phyloP scores from a whole-genome alignment of 2,113 vertebrate genomes.

The Rhinolophus ferrumequinum region DNA sequence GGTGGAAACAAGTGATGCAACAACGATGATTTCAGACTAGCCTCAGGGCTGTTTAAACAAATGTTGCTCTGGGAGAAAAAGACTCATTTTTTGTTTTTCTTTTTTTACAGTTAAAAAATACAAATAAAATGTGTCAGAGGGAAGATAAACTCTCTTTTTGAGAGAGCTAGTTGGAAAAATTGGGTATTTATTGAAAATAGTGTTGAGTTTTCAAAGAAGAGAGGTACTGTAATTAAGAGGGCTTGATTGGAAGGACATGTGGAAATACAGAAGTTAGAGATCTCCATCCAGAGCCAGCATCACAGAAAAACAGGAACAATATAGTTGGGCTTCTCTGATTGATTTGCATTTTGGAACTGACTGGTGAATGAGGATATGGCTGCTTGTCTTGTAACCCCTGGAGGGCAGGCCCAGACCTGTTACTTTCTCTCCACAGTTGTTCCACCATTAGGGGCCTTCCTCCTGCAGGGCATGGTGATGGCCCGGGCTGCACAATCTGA shows the following conservation, averaged over 20 bases:
- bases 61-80: not conserved
- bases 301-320: not conserved
- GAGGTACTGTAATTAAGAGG: not conserved
- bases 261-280: conserved; percentile 10
- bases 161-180: not conserved
- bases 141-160: not conserved
- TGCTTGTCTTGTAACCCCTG: not conserved
- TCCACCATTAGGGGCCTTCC: rapidly evolving
- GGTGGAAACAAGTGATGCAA: conserved; percentile 13
- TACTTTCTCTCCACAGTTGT: not conserved
- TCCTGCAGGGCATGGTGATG: rapidly evolving
- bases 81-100: not conserved
- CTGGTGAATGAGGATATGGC: not conserved
- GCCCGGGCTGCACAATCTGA: not conserved
- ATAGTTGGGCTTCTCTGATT: not conserved
- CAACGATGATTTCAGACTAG: not conserved
- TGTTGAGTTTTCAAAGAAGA: conserved; percentile 20
- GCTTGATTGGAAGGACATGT: not conserved
- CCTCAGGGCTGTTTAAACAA: not conserved
- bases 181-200: not conserved
- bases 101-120: not conserved
- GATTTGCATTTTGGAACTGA: not conserved
- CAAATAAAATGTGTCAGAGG: not conserved
- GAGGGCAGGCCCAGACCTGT: not conserved
- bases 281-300: not conserved